phyloP scores from a whole-genome alignment of 2,888 invertebrate species.

The Eudemis profundana region DNA sequence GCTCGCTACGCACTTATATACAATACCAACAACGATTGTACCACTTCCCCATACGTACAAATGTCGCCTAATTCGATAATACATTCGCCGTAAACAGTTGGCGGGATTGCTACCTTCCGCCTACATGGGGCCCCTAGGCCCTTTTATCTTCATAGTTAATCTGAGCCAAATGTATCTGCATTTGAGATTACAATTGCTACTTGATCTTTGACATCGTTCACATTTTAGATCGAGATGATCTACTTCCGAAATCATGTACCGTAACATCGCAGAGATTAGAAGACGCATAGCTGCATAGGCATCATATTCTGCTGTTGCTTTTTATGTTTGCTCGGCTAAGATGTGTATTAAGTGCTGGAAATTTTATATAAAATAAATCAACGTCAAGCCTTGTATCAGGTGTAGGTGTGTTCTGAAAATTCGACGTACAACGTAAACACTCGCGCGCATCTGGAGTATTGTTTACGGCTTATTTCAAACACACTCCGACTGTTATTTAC shows the following conservation, averaged over 20 bases:
- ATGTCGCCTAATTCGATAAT: conserved; percentile 67
- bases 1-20: conserved; percentile 15
- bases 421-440: conserved; percentile 66
- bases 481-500: conserved; percentile 64
- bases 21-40: conserved; percentile 2
- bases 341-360: background rate
- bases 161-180: conserved; percentile 38
- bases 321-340: conserved; percentile 3
- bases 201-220: conserved; percentile 21
- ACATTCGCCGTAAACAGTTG: conserved; percentile 63
- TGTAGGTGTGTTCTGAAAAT: conserved; percentile 49
- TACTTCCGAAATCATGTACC: conserved; percentile 15
- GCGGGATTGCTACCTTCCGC: conserved; percentile 69
- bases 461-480: conserved; percentile 66
- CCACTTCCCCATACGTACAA: conserved; percentile 50
- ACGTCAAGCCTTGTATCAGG: conserved; percentile 22
- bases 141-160: conserved; percentile 53
- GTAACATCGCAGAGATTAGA: too few relatives aligned
- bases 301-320: background rate
- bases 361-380: conserved; percentile 31
- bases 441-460: conserved; percentile 67
- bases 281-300: too few relatives aligned
- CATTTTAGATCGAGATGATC: conserved; percentile 53
- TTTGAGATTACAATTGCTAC: conserved; percentile 31
- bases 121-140: conserved; percentile 59